Evolutionary conservation across 2,888 invertebrate species (phyloP), one percentile per base, ranked within the genome.

Genomic region (Busseola fusca): DNA sequence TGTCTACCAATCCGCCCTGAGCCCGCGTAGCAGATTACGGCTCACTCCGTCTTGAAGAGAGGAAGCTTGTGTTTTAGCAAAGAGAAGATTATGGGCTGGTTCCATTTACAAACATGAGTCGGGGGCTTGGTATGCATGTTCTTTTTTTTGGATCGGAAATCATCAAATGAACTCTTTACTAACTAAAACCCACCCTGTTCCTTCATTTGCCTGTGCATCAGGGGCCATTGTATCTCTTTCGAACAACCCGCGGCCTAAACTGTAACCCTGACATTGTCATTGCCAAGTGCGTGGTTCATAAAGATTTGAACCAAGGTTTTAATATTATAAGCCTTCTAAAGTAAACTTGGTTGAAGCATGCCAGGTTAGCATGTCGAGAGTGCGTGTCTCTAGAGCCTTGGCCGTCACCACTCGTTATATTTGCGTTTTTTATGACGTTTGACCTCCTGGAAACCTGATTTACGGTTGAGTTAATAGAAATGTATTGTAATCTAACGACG

Each of bases 321-420:
- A 50, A 57, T 64, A 54, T 60, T 62, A 67, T 64, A 67, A 70
- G 54, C 58, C 37, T 16, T 66, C 34, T 25, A 54, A 25, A 58
- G 5, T 59, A 59, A 76, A 79, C 73, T 64, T 34, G 50, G 30
- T 16, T 34, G 1, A 64, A 60, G 25, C 78, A 81, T 72, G 72
- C 59, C 37, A 77, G 37, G 57, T 30, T 57, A 9, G 64, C 62
- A 64, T 80, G 78, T 70, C 42, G 6, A 21, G 48, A 25, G 78
- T 73, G 79, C 79, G 79, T 81, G 79, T 42, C 40, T 45, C 5
- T 21, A 0, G 30, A 64, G 34, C 79, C 82, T 81, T 81, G 81
- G 66, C 78, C 81, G 64, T 79, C 81, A 77, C 12, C 40, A 69
- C 57, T 67, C 42, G 56, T 69, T 58, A 66, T 66, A 76, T 72